Base-by-base conservation (phyloP, 2,888 invertebrate species). In the Ryuthela nishihirai region DNA sequence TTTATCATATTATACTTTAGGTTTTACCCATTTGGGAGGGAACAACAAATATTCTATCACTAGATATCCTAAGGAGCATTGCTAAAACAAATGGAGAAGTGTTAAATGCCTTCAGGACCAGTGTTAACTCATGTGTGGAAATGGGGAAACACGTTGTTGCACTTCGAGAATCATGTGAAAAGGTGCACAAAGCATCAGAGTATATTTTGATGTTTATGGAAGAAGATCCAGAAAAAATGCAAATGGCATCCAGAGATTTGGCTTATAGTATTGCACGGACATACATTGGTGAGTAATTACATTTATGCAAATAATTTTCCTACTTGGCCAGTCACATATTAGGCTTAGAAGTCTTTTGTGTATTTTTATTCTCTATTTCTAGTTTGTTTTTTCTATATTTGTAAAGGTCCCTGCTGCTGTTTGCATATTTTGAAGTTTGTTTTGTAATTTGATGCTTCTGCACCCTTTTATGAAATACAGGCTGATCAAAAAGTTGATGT, bases 1-100 rank as follows among this genome's bases (percentile, higher is more conserved):
- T n/a, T n/a, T n/a, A n/a, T n/a, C n/a, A n/a, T n/a, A n/a, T n/a
- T n/a, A n/a, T 17, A 23, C 44, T 52, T 5, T 53, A 77, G 78
- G 79, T 80, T 1, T 70, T 78, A 26, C 76, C 79, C 15, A 81
- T 81, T 54, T 81, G 81, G 81, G 80, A 81, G 69, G 81, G 80
- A 17, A 81, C 80, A 1, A 80, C 80, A 6, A 81, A 80, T 67
- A 75, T 81, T 32, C 69, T 80, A 34, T 77, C 78, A 0, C 69
- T 80, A 29, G 80, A 81, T 68, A 76, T 80, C 4, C 70, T 80
- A 5, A 70, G 80, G 46, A 77, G 78, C 2, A 69, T 80, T 12
- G 69, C 66, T 26, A 79, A 78, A 63, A 72, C 73, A 1, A 69
- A 74, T 34, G 78, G 78, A 5, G 69, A 73, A 54, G 74, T 72